These are phyloP conservation scores for Pristionchus arcanus DNA, from an alignment of 2,888 invertebrate species.

Conservation along the genomic window DNA sequence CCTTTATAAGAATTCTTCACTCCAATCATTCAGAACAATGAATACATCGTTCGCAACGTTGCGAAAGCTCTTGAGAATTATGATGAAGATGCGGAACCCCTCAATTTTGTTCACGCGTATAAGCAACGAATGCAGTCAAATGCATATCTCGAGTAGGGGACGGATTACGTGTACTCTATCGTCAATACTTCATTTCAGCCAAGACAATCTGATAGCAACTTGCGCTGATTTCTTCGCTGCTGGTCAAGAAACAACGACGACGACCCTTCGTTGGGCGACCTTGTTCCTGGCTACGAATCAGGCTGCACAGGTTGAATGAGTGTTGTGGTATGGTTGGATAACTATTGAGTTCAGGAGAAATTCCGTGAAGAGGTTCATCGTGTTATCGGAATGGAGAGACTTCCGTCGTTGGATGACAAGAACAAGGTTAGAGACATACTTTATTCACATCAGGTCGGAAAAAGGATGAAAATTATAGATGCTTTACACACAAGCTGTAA, in stretches of 20 bases:
- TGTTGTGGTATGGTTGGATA: too few species aligned
- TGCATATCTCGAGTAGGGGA: neutral
- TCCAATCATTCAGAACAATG: conserved; percentile 8
- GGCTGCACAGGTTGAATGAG: neutral
- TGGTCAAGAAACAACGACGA: neutral
- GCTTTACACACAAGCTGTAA: neutral
- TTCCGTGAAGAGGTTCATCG: neutral
- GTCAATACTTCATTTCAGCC: neutral
- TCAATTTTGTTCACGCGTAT: conserved; percentile 3
- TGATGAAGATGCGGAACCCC: neutral
- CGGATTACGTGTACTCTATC: too few species aligned
- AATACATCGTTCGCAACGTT: neutral
- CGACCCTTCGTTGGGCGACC: neutral
- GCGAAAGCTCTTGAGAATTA: neutral
- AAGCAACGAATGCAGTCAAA: neutral
- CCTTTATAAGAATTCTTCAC: too few species aligned
- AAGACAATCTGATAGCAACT: neutral
- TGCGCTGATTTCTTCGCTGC: neutral
- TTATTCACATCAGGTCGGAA: neutral
- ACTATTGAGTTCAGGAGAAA: neutral
- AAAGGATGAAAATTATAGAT: neutral
- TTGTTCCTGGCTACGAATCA: neutral
- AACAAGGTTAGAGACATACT: neutral
- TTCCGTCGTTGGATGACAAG: neutral
- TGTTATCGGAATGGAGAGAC: neutral